Percentiles rank a stretch among this genome's conserved stretches.
phyloP scores from a whole-genome alignment of 2,797 vertebrate species.

The Myotis planiceps region DNA sequence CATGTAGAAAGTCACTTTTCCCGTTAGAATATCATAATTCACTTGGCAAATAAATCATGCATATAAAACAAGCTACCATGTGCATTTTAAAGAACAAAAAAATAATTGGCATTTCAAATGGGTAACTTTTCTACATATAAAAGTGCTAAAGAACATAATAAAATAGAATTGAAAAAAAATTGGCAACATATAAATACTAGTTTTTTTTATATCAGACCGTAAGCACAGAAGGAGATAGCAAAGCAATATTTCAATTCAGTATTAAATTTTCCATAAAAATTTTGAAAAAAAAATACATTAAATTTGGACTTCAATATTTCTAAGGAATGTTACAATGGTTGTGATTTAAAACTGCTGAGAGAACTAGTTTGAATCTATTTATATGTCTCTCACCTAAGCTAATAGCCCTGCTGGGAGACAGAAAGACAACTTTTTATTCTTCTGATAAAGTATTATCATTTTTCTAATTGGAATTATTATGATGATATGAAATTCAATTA shows the following conservation, averaged over 20 bases:
- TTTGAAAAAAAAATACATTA: not conserved
- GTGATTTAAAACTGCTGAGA: not conserved
- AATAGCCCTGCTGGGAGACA: not conserved
- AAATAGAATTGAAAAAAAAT: not conserved
- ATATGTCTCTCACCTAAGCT: not conserved
- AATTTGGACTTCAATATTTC: not conserved
- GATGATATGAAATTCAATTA: constrained; percentile 47
- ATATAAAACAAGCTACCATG: not conserved
- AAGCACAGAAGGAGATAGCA: not conserved
- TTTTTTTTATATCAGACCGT: not conserved
- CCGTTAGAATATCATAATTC: not conserved
- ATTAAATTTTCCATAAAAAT: not conserved
- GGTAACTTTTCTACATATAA: not conserved
- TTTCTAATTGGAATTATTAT: constrained; percentile 33
- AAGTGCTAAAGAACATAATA: not conserved
- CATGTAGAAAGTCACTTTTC: not conserved
- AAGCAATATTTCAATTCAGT: not conserved
- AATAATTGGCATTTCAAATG: not conserved
- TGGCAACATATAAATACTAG: not conserved
- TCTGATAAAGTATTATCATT: not conserved
- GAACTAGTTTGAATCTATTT: not conserved
- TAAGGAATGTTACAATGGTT: not conserved
- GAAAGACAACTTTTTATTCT: not conserved
- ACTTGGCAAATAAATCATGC: not conserved
- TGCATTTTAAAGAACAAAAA: not conserved